These are phyloP conservation scores for Drosophila parthenogenetica DNA, from an alignment of 2,888 invertebrate species.

Conservation along the genomic window DNA sequence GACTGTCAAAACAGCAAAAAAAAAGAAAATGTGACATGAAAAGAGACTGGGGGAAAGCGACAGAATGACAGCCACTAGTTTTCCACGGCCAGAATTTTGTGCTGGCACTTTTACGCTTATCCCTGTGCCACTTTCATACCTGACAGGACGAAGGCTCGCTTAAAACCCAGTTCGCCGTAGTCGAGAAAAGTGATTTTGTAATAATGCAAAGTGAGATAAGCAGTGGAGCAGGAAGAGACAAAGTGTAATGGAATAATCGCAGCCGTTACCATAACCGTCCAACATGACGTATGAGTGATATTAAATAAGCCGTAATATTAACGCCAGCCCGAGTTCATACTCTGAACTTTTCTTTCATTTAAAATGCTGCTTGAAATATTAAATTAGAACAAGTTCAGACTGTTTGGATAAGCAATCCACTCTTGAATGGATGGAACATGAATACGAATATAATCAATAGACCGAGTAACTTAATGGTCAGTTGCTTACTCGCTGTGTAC, in stretches of 20 bases:
- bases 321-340: constrained; percentile 23
- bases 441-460: constrained; percentile 39
- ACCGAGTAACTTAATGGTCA: constrained; percentile 7
- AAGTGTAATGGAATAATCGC: constrained; percentile 38
- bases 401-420: constrained; percentile 21
- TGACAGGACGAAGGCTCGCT: constrained; percentile 30
- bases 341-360: constrained; percentile 29
- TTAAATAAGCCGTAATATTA: constrained; percentile 62
- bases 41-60: constrained; percentile 35
- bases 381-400: constrained; percentile 1
- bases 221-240: neutral
- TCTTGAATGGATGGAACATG: neutral
- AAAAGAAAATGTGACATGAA: constrained; percentile 27
- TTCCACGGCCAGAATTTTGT: constrained; percentile 19
- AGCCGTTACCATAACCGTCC: constrained; percentile 21
- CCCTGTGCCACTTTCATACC: constrained; percentile 36
- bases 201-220: constrained; percentile 61
- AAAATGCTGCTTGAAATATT: constrained; percentile 41
- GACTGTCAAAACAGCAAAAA: neutral
- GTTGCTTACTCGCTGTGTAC: constrained; percentile 29
- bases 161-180: constrained; percentile 19
- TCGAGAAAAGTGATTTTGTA: constrained; percentile 59
- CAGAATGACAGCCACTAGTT: constrained; percentile 21
- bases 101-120: constrained; percentile 19
- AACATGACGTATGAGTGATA: constrained; percentile 63